These are phyloP conservation scores for Nemapogon koenigi DNA, from an alignment of 2,888 invertebrate species.

Conservation along the genomic window DNA sequence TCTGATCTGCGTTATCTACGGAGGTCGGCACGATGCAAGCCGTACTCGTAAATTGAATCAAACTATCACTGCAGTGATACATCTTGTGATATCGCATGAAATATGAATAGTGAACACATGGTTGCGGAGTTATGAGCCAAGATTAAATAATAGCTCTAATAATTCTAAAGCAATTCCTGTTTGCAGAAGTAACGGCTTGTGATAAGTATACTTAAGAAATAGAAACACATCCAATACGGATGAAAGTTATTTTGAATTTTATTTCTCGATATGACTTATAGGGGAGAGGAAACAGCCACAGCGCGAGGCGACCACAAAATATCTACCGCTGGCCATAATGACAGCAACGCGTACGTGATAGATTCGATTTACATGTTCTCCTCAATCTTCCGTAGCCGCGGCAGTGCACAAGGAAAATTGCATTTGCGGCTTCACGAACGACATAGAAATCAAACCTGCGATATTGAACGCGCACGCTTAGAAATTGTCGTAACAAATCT, in stretches of 20 bases:
- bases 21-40: constrained; percentile 30
- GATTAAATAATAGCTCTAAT: constrained; percentile 29
- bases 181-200: too few species aligned
- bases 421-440: constrained; percentile 43
- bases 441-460: constrained; percentile 26
- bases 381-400: constrained; percentile 43
- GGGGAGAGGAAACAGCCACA: too few species aligned
- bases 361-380: constrained; percentile 57
- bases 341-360: constrained; percentile 48
- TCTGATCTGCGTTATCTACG: constrained; percentile 32
- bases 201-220: too few species aligned
- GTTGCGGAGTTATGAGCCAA: constrained; percentile 42
- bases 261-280: too few species aligned
- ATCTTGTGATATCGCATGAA: constrained; percentile 48
- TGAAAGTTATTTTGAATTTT: too few species aligned
- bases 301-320: constrained; percentile 43
- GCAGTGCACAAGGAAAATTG: constrained; percentile 40
- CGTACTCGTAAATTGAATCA: constrained; percentile 47
- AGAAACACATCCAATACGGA: too few species aligned
- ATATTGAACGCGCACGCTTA: constrained; percentile 13
- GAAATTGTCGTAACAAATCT: constrained; percentile 20
- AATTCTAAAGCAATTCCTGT: constrained; percentile 9
- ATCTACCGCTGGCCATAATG: constrained; percentile 41
- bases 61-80: constrained; percentile 42
- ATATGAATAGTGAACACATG: constrained; percentile 41